Percentiles rank a stretch among this genome's conserved stretches.
Conservation (phyloP, 2,113 vertebrate genomes). For the Tragelaphus buxtoni region DNA sequence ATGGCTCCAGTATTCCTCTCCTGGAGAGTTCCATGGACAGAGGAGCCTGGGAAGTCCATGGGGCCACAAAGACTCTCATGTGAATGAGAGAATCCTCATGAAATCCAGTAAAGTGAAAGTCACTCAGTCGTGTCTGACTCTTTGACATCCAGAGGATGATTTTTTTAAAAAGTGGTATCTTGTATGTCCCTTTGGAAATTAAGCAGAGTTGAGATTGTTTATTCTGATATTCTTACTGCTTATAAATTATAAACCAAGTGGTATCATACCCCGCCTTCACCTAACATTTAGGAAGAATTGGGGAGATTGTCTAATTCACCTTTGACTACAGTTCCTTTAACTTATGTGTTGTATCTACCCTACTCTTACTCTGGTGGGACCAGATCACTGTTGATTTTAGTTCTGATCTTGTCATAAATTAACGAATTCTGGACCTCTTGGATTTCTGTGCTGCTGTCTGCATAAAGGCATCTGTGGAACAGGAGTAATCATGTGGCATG, state of each 20-base stretch:
- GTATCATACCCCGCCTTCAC: not conserved
- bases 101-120: not conserved
- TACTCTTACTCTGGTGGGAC: not conserved
- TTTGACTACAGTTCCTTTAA: not conserved
- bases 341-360: not conserved
- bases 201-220: not conserved
- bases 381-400: not conserved
- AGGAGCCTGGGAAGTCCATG: not conserved
- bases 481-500: not conserved
- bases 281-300: not conserved
- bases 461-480: not conserved
- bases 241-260: not conserved
- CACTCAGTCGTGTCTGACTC: rapidly evolving
- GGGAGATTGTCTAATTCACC: not conserved
- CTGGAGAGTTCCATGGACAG: not conserved
- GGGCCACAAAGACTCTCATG: not conserved
- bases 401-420: not conserved
- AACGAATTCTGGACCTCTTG: not conserved
- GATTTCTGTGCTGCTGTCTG: not conserved
- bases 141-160: not conserved
- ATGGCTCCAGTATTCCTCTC: not conserved
- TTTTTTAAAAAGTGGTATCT: not conserved
- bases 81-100: not conserved
- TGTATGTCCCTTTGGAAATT: not conserved
- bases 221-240: not conserved